Base-by-base conservation (phyloP, 1,140 invertebrate species). In the Pogonognathellus flavescens region DNA sequence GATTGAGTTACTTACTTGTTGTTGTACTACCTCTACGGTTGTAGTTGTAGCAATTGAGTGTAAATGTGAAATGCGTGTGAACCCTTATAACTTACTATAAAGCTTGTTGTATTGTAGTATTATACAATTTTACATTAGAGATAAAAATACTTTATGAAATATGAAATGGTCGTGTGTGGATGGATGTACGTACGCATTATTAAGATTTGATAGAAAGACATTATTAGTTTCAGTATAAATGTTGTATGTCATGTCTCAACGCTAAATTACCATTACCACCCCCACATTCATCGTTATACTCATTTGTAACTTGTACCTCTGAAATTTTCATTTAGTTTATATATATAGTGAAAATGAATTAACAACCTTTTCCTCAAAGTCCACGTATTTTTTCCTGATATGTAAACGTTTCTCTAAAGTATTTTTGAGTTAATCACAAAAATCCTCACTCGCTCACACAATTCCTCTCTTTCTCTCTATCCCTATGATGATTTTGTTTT, bases 161-260 rank as follows among this genome's bases (percentile, higher is more conserved):
- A 41, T 41, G 31, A 41, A 41, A 41, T 41, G 31, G 31, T 3
- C 31, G 31, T 41, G 6, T 41, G 31, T 41, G n/a, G n/a, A n/a
- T n/a, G n/a, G n/a, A 62, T 8, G 62, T 25, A 16, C 11, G 53
- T 66, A 20, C 25, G 62, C 25, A 66, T 66, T 66, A 25, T 66
- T 66, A 66, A 66, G 62, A 66, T 66, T 66, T 66, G 62, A 66
- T 66, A 66, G 62, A 66, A 66, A 66, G 62, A 66, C 62, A 66
- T 66, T 66, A 25, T 66, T 66, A 25, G 20, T 25, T 25, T 66
- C 14, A 31, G 25, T 25, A 25, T 66, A 25, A 66, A 22, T 25
- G 20, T 66, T 60, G 59, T 20, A 60, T 20, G 18, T 20, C 59
- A 18, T 66, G 31, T 41, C 31, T 41, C 1, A 41, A 66, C 62